Conservation (phyloP, 2,888 invertebrate species). For the Fragum fragum region DNA sequence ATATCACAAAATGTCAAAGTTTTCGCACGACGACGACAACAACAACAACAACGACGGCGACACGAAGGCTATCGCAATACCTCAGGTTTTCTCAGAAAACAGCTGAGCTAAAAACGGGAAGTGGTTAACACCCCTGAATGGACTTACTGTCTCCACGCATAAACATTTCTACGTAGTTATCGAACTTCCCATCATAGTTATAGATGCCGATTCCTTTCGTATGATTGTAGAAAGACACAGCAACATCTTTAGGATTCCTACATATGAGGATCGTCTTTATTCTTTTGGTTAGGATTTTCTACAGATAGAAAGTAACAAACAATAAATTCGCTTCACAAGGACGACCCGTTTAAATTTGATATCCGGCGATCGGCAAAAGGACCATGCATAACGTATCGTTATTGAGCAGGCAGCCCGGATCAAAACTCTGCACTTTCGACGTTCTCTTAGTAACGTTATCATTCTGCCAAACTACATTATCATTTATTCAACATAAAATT, state of each 20-base stretch:
- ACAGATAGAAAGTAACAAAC: background rate
- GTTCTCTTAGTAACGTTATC: too few relatives aligned
- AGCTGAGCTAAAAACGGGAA: too few relatives aligned
- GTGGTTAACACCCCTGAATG: too few relatives aligned
- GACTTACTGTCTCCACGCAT: constrained; percentile 44
- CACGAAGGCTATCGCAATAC: too few relatives aligned
- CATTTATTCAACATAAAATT: too few relatives aligned
- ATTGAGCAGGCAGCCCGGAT: background rate
- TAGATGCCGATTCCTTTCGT: constrained; percentile 36
- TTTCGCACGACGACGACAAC: too few relatives aligned
- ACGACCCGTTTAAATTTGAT: background rate
- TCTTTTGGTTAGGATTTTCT: background rate
- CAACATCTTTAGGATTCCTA: constrained; percentile 53
- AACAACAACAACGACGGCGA: too few relatives aligned
- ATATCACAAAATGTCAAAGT: too few relatives aligned
- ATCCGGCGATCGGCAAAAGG: background rate
- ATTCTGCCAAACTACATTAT: too few relatives aligned
- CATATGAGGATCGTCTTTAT: constrained; percentile 31
- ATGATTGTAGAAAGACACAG: constrained; percentile 51
- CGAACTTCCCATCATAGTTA: constrained; percentile 54
- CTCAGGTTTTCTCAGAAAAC: too few relatives aligned
- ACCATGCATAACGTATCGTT: background rate
- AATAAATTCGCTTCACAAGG: background rate
- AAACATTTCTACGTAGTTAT: constrained; percentile 49
- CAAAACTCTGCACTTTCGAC: too few relatives aligned